phyloP scores from a whole-genome alignment of 2,113 vertebrate genomes.

The Colistium nudipinnis region DNA sequence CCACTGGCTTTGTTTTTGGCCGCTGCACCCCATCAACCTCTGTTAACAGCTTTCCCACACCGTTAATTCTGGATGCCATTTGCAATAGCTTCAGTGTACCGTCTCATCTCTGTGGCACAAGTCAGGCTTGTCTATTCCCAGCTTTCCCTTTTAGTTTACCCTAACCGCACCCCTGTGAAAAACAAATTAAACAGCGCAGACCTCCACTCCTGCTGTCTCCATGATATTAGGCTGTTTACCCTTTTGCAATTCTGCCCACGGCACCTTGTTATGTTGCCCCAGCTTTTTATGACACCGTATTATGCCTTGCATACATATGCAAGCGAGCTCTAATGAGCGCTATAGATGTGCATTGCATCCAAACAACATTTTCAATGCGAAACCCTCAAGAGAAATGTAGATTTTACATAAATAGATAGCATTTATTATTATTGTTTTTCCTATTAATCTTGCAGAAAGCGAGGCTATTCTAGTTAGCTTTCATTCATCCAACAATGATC shows the following conservation, averaged over 20 bases:
- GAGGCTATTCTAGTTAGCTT: constrained; percentile 31
- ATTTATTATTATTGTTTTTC: constrained; percentile 6
- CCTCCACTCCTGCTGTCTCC: constrained; percentile 43
- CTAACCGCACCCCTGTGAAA: constrained; percentile 66
- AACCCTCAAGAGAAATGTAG: not conserved
- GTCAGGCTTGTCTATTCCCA: constrained; percentile 58
- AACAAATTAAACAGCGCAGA: constrained; percentile 60
- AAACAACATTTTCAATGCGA: not conserved
- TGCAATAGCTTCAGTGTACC: constrained; percentile 47
- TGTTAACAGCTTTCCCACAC: constrained; percentile 73
- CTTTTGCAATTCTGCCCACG: constrained; percentile 55
- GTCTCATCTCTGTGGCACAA: constrained; percentile 67
- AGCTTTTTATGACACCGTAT: constrained; percentile 27
- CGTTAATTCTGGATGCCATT: constrained; percentile 70
- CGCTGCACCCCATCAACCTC: constrained; percentile 62
- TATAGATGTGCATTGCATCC: constrained; percentile 23
- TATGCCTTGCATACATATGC: constrained; percentile 43
- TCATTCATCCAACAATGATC: constrained; percentile 47
- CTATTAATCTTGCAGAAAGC: constrained; percentile 35
- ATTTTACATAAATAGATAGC: constrained; percentile 1
- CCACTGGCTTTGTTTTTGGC: constrained; percentile 60
- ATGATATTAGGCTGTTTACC: constrained; percentile 29
- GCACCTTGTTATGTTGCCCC: constrained; percentile 19
- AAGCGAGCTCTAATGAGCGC: constrained; percentile 47
- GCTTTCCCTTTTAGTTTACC: constrained; percentile 57